Base-by-base conservation (phyloP, 35 echinoderm and acorn worm species). In the Strongylocentrotus purpuratus region DNA sequence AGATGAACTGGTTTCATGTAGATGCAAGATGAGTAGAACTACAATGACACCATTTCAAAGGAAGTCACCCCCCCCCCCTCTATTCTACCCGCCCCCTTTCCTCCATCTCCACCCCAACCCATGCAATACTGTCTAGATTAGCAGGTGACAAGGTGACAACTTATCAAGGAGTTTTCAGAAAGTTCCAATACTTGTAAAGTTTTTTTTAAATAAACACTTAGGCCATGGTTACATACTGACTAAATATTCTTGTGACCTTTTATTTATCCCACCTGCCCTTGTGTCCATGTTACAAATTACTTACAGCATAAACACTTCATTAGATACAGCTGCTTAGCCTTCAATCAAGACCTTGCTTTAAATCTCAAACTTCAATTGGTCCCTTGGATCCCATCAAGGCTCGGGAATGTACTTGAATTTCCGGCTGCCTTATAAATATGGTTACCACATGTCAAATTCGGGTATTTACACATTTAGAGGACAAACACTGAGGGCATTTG, bases 281-380 rank as follows among this genome's bases (percentile, higher is more conserved):
- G 65, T 78, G 20, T 78, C 25, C 22, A 78, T 78, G 65, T 78
- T 78, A 78, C 65, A 25, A 78, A 78, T 78, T 78, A 78, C 65
- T 78, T 22, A 5, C 65, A n/a, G 65, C 20, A n/a, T 78, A 78
- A 78, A 78, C 65, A 78, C 65, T 78, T 78, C 65, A 78, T 78
- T 78, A 78, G 65, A 78, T 78, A 78, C 65, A 78, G 20, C 65
- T 78, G 65, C 65, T 78, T 78, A 78, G 65, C 65, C 65, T 78
- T 78, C 65, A 28, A 78, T 28, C 65, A 78, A 78, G 65, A 78
- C 65, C 65, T 78, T 78, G 65, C 20, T 78, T 78, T 78, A 78
- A 78, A 31, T 78, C 65, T 78, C 20, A 7, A 78, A n/a, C 65
- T 78, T 28, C 20, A 28, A 78, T 78, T 78, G 65, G 65, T 78